Percentiles rank a stretch among this genome's conserved stretches.
Evolutionary conservation across 2,113 vertebrate species (phyloP).

Genomic region (Capra hircus): DNA sequence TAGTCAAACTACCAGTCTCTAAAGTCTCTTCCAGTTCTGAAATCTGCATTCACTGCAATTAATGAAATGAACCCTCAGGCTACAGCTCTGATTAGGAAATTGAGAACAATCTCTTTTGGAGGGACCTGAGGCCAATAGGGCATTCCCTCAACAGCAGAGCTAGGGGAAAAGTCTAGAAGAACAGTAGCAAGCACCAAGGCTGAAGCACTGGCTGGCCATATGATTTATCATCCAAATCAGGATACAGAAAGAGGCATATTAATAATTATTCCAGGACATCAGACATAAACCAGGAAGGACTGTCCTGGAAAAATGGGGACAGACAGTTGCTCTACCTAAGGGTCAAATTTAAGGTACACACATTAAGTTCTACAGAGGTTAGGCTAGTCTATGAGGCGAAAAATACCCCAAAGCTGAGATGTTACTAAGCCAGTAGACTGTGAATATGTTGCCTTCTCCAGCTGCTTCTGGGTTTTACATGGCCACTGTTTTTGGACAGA

Average conservation of each 20-base stretch:
- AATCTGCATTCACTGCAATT: background rate
- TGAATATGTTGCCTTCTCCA: background rate
- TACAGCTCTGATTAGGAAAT: background rate
- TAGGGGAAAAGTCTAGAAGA: background rate
- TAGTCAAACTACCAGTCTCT: background rate
- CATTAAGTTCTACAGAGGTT: background rate
- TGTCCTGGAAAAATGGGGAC: background rate
- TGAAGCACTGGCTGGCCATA: background rate
- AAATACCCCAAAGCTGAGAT: background rate
- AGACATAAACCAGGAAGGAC: background rate
- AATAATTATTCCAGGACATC: background rate
- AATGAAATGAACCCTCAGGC: background rate
- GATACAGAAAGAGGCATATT: background rate
- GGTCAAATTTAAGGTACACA: background rate
- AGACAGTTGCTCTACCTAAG: background rate
- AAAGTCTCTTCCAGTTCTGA: background rate
- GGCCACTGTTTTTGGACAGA: background rate
- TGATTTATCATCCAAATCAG: background rate
- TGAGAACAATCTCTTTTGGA: background rate
- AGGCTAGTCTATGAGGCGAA: background rate
- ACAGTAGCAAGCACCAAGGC: background rate
- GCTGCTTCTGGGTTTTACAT: background rate
- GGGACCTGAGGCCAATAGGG: background rate
- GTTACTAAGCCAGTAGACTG: background rate
- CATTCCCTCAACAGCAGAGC: background rate